Base-by-base conservation (phyloP, 2,888 invertebrate genomes). In the Synanthedon formicaeformis region DNA sequence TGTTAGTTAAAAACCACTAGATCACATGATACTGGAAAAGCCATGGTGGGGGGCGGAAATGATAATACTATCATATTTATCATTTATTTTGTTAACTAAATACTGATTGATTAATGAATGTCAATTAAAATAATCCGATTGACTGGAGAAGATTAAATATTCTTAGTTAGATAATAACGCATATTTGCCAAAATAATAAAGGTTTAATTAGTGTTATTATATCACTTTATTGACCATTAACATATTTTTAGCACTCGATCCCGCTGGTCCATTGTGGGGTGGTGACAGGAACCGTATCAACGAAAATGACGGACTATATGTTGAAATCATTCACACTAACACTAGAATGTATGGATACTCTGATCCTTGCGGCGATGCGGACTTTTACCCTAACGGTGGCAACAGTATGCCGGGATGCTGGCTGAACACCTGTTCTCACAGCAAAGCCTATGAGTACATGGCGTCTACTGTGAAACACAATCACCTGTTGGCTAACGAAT, bases 261-360 rank as follows among this genome's bases (percentile, higher is more conserved):
- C 86, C 0, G 84, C 86, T 40, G 77, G 78, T 12, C 85, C 84
- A 3, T 56, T 76, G 11, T 85, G 80, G 79, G 53, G 60, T 13
- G 52, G 57, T 0, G 69, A 75, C 56, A 52, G 53, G 5, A 58
- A 75, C 50, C 71, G 76, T 8, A 52, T 86, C 0, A 57, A 55
- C 0, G 34, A 58, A 2, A 68, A 66, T 1, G 83, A 83, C 51
- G 85, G 59, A 0, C 64, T 64, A 51, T 84, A 83, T 60, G 83
- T 85, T 0, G 86, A 86, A 63, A 68, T 78, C 1, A 82, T 86
- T 1, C 86, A 87, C 57, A 86, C 86, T 0, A 75, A 81, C 57
- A 73, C 70, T 2, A 63, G 58, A 0, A 41, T 71, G 3, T 63
- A 69, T 16, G 86, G 79, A 8, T 71, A 56, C 56, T 60, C 58